These are phyloP conservation scores for Gasterosteus aculeatus DNA, from an alignment of 2,113 vertebrate genomes.

Conservation along the genomic window DNA sequence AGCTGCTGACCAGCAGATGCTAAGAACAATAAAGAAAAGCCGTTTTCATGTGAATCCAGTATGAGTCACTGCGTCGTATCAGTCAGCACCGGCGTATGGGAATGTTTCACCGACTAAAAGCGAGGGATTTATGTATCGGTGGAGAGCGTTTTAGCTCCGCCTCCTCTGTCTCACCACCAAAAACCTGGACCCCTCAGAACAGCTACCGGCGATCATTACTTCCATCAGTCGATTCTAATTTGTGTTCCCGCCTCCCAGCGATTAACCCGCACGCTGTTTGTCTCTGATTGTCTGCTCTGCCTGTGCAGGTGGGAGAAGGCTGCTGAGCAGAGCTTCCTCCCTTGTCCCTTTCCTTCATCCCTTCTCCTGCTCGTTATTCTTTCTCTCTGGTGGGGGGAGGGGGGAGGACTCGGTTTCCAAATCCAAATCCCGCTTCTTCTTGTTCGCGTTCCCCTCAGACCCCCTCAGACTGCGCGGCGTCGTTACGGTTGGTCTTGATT, in stretches of 20 bases:
- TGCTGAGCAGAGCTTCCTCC: constrained; percentile 39
- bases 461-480: constrained; percentile 50
- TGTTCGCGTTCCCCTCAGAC: constrained; percentile 63
- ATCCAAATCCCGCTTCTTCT: constrained; percentile 72
- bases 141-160: constrained; percentile 44
- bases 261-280: constrained; percentile 59
- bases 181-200: constrained; percentile 43
- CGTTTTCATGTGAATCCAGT: constrained; percentile 31
- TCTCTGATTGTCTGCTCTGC: constrained; percentile 47
- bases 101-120: constrained; percentile 27
- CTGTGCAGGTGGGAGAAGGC: constrained; percentile 55
- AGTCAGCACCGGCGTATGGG: constrained; percentile 24
- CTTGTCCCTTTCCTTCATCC: constrained; percentile 57
- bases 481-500: constrained; percentile 31
- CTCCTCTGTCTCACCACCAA: constrained; percentile 37
- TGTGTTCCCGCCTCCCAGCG: constrained; percentile 47
- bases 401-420: constrained; percentile 41
- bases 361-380: constrained; percentile 51
- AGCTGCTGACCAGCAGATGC: constrained; percentile 18
- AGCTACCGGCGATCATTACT: constrained; percentile 47
- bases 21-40: constrained; percentile 30
- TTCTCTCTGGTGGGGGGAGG: constrained; percentile 46
- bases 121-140: constrained; percentile 40
- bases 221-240: constrained; percentile 37
- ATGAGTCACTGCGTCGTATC: constrained; percentile 41